Conservation (phyloP, 2,113 vertebrate genomes). For the Melanotaenia duboulayi region DNA sequence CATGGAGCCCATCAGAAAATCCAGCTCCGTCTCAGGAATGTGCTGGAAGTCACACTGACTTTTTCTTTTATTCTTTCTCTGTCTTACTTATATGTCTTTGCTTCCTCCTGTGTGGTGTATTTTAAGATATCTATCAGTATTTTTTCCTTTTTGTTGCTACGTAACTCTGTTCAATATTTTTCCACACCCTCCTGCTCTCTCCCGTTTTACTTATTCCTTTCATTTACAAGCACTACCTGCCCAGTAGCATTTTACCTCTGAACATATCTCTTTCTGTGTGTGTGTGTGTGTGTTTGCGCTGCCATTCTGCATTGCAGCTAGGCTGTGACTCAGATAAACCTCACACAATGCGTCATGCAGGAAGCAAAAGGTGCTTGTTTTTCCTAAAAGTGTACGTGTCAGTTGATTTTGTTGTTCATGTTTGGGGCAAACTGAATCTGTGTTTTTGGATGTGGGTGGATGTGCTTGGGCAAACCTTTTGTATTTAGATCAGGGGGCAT, state of each 20-base stretch:
- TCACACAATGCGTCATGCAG: conserved; percentile 72
- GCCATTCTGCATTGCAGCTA: conserved; percentile 71
- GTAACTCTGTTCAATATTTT: conserved; percentile 56
- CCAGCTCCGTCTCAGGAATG: conserved; percentile 31
- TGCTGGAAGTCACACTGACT: background rate
- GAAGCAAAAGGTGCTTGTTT: conserved; percentile 71
- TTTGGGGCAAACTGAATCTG: conserved; percentile 59
- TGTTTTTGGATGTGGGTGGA: conserved; percentile 71
- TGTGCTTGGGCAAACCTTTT: conserved; percentile 71
- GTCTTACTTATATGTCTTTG: background rate
- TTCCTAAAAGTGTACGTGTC: conserved; percentile 32
- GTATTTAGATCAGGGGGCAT: conserved; percentile 54
- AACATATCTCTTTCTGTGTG: conserved; percentile 22
- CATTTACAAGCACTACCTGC: conserved; percentile 55
- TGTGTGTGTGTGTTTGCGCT: conserved; percentile 48
- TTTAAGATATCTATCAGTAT: conserved; percentile 10
- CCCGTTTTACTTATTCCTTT: conserved; percentile 17
- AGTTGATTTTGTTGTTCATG: conserved; percentile 36
- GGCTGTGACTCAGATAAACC: conserved; percentile 76
- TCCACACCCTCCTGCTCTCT: conserved; percentile 15
- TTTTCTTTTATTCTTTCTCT: background rate
- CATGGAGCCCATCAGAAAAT: conserved; percentile 61
- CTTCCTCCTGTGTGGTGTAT: background rate
- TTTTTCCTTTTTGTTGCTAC: conserved; percentile 46
- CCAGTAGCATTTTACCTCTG: conserved; percentile 64